Conservation (phyloP, 2,113 vertebrate species). For the Spilogale gracilis region DNA sequence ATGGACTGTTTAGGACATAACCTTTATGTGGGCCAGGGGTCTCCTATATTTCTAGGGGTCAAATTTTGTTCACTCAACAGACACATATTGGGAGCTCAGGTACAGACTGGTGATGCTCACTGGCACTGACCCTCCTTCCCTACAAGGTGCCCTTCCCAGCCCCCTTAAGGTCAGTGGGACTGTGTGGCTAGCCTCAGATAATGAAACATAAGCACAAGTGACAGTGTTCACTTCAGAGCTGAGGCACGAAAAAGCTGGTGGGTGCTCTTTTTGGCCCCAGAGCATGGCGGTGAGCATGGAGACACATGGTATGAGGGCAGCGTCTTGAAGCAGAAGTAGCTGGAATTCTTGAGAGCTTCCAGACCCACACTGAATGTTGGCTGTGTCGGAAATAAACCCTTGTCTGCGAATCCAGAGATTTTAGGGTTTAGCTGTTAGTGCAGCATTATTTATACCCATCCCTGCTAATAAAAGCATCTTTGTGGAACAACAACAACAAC, state of each 20-base stretch:
- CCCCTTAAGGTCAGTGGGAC: too few species aligned
- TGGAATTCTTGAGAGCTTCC: not conserved
- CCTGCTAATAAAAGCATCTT: not conserved
- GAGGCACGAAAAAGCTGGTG: not conserved
- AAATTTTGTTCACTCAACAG: not conserved
- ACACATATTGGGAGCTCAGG: rapidly evolving
- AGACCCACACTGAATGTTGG: not conserved
- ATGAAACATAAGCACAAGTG: not conserved
- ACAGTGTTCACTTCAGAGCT: not conserved
- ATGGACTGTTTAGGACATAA: not conserved
- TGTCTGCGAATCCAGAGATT: not conserved
- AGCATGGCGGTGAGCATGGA: not conserved
- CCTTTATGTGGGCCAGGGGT: not conserved
- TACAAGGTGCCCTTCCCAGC: too few species aligned
- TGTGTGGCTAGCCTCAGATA: not conserved
- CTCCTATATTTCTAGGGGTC: not conserved
- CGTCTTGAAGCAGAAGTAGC: not conserved
- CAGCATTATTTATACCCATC: not conserved
- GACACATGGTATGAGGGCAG: rapidly evolving
- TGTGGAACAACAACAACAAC: not conserved
- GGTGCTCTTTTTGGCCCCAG: not conserved
- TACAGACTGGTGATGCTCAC: rapidly evolving
- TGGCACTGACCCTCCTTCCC: too few species aligned
- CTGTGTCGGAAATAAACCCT: not conserved
- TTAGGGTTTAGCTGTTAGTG: not conserved